Conservation (phyloP, 2,797 vertebrate species). For the Oophaga sylvatica region DNA sequence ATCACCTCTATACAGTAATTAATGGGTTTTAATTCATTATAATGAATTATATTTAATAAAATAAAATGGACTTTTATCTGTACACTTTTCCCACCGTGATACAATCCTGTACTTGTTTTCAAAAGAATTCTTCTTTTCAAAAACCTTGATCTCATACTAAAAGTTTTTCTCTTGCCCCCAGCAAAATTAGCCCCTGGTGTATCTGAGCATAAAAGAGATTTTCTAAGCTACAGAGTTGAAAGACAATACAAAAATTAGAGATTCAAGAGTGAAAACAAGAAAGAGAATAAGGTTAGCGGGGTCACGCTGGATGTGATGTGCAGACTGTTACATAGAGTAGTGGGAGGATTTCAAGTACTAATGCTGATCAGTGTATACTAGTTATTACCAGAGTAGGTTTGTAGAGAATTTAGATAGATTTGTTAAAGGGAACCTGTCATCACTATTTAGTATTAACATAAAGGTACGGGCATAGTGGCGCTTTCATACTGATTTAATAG, state of each 20-base stretch:
- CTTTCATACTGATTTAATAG: too few relatives aligned
- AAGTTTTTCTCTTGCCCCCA: constrained; percentile 29
- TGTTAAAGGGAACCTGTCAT: background rate
- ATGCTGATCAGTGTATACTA: background rate
- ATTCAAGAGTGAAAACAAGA: background rate
- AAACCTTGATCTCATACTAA: constrained; percentile 32
- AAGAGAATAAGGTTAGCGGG: background rate
- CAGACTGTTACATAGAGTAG: background rate
- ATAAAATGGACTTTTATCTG: constrained; percentile 11
- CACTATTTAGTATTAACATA: too few relatives aligned
- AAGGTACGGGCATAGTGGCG: too few relatives aligned
- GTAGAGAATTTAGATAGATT: background rate
- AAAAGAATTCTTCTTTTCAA: background rate
- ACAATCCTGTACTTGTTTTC: background rate
- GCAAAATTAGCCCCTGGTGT: constrained; percentile 29
- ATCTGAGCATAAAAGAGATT: background rate
- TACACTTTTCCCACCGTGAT: background rate
- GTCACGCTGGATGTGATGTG: background rate
- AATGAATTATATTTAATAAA: background rate
- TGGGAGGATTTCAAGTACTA: background rate
- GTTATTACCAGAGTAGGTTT: background rate
- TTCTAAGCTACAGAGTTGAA: constrained; percentile 32
- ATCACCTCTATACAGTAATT: background rate
- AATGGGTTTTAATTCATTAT: background rate
- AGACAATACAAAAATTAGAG: constrained; percentile 28